A percentile compares a stretch with the other conserved stretches of the same genome.
These are phyloP conservation scores for Chelonus formosanus DNA, from an alignment of 2,888 invertebrate genomes.

Conservation along the genomic window DNA sequence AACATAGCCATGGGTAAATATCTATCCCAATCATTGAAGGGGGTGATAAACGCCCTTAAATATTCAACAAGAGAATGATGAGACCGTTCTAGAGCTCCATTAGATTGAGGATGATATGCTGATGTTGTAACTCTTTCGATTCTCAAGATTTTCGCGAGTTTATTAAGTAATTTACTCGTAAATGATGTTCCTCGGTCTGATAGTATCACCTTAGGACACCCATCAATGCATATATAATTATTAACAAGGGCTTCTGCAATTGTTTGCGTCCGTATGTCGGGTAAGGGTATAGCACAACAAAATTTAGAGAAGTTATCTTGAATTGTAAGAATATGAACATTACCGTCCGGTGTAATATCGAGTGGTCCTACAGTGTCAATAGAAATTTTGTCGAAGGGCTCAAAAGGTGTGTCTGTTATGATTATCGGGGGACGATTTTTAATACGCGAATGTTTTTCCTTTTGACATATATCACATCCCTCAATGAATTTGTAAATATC, in stretches of 20 bases:
- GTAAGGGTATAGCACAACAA: slow-evolving; percentile 24
- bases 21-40: slow-evolving; percentile 3
- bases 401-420: slow-evolving; percentile 32
- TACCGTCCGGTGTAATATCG: slow-evolving; percentile 18
- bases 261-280: slow-evolving; percentile 23
- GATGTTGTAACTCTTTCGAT: not conserved
- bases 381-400: slow-evolving; percentile 36
- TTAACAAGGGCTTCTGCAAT: slow-evolving; percentile 15
- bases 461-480: slow-evolving; percentile 34
- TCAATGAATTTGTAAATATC: slow-evolving; percentile 36
- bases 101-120: slow-evolving; percentile 15
- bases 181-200: slow-evolving; percentile 22
- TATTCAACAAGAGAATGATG: slow-evolving; percentile 26
- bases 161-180: slow-evolving; percentile 17
- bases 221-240: slow-evolving; percentile 24
- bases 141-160: not conserved
- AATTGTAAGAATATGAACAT: slow-evolving; percentile 27
- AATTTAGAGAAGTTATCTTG: slow-evolving; percentile 32
- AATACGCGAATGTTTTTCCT: slow-evolving; percentile 29
- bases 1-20: no score
- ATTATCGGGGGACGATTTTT: slow-evolving; percentile 38
- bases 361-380: slow-evolving; percentile 37
- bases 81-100: slow-evolving; percentile 24
- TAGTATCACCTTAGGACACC: slow-evolving; percentile 23
- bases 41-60: not conserved